These are phyloP conservation scores for Lasioglossum pauxillum DNA, from an alignment of 2,888 invertebrate species.

Conservation along the genomic window DNA sequence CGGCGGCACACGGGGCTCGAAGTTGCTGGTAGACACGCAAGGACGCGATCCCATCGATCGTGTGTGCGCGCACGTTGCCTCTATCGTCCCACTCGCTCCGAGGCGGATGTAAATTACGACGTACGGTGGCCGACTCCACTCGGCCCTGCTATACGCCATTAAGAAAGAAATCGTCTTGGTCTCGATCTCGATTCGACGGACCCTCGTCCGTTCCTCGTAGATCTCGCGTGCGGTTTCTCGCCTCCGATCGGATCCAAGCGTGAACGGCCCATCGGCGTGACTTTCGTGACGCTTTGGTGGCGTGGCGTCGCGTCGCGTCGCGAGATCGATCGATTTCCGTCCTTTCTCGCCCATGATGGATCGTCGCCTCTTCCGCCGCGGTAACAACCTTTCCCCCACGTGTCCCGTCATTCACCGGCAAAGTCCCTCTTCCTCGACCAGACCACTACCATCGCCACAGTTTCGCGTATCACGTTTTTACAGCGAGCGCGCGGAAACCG, in stretches of 20 bases:
- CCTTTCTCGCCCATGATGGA: constrained; percentile 74
- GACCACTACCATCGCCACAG: not conserved
- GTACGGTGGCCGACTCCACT: constrained; percentile 18
- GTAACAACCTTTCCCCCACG: constrained; percentile 58
- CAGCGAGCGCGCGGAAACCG: not conserved
- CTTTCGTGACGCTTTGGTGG: constrained; percentile 60
- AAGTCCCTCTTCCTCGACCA: constrained; percentile 1
- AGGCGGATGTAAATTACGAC: constrained; percentile 43
- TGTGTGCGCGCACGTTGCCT: constrained; percentile 6
- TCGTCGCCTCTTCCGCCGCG: constrained; percentile 68
- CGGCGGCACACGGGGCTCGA: constrained; percentile 17
- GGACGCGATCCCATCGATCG: constrained; percentile 58
- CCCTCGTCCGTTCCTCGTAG: not conserved
- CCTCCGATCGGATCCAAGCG: constrained; percentile 69
- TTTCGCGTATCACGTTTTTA: constrained; percentile 30
- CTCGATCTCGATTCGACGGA: constrained; percentile 40
- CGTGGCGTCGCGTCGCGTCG: constrained; percentile 62
- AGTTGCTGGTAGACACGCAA: constrained; percentile 57
- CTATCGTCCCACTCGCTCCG: not conserved
- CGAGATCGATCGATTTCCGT: constrained; percentile 80
- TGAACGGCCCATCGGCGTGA: constrained; percentile 41
- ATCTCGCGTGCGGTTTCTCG: constrained; percentile 56
- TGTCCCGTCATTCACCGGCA: constrained; percentile 34
- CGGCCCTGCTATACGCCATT: constrained; percentile 28
- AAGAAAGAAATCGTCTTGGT: constrained; percentile 42